Evolutionary conservation across 2,113 vertebrate genomes (phyloP), one percentile per base, ranked within the genome.

Genomic region (Isurus oxyrinchus): DNA sequence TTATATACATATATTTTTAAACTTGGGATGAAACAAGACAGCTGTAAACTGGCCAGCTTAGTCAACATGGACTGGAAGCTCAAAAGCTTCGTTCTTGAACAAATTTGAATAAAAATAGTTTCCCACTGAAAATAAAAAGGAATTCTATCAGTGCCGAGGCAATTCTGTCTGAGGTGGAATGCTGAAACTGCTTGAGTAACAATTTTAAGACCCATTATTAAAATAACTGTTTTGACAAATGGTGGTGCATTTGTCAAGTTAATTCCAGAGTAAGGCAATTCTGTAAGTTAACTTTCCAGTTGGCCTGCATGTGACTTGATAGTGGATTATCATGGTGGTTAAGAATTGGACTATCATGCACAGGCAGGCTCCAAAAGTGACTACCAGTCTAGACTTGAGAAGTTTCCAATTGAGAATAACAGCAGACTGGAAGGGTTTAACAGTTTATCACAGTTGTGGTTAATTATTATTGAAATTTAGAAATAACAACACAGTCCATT

Each of bases 401-500:
- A 72, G 21, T 49, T 27, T 67, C 13, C 59, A 95, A 16, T 69
- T 95, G 25, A 31, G 44, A 53, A 27, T 23, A 95, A 69, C 66
- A 76, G 94, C 8, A 53, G 27, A 49, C 40, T 72, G 44, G 25
- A 95, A 27, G 66, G 27, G 44, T 49, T 72, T 69, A 76, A 35
- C 49, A 7, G 66, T 49, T 69, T 69, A 72, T 49, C 55, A n/a
- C 94, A 95, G 94, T 49, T 69, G 44, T 72, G 67, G 67, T 95
- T 49, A 95, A 95, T 95, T 95, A 95, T 95, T 95, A 55, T 31
- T 55, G 63, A 44, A 95, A 27, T 31, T 95, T 69, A 4, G 11
- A 35, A 76, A 72, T 55, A 72, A 76, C 67, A 72, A 67, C 23
- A 31, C 67, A 76, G 67, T 35, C 8, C 66, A 72, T 31, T 67